These are phyloP conservation scores for Scatophagus argus DNA, from an alignment of 2,113 vertebrate species.

Conservation along the genomic window DNA sequence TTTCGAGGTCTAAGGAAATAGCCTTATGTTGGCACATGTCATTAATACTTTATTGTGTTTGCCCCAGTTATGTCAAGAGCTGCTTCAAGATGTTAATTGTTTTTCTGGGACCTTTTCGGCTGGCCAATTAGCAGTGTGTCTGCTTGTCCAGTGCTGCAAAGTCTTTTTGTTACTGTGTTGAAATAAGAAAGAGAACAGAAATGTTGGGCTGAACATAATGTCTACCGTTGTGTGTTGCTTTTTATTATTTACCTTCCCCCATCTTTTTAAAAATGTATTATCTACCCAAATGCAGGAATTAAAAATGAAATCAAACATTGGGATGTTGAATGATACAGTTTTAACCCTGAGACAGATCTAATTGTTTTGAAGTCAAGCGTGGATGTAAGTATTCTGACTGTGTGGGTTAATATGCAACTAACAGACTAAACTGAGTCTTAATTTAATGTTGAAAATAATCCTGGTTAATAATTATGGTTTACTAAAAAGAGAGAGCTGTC, in stretches of 20 bases:
- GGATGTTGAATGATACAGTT: neutral
- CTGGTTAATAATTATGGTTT: neutral
- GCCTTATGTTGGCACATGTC: slow-evolving; percentile 47
- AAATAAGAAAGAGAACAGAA: slow-evolving; percentile 25
- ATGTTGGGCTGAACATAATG: slow-evolving; percentile 6
- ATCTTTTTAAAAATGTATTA: slow-evolving; percentile 48
- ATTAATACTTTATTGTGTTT: slow-evolving; percentile 69
- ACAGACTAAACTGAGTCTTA: neutral
- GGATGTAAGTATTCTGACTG: neutral
- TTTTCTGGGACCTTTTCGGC: slow-evolving; percentile 36
- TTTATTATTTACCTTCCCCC: slow-evolving; percentile 49
- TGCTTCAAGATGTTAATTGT: slow-evolving; percentile 47
- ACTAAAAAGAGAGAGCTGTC: too few species aligned
- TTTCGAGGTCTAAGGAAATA: slow-evolving; percentile 24
- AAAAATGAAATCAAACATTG: slow-evolving; percentile 1
- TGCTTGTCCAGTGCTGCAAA: slow-evolving; percentile 28
- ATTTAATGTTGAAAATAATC: neutral
- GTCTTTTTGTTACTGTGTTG: slow-evolving; percentile 26
- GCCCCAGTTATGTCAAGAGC: slow-evolving; percentile 66
- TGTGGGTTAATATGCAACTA: too few species aligned
- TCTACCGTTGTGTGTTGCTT: neutral
- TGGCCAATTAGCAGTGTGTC: slow-evolving; percentile 43
- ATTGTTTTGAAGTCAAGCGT: neutral
- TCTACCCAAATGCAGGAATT: slow-evolving; percentile 16
- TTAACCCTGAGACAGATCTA: neutral